A percentile compares a stretch with the other conserved stretches of the same genome.
Conservation (phyloP, 2,888 invertebrate genomes). For the Petrophora chlorosata region DNA sequence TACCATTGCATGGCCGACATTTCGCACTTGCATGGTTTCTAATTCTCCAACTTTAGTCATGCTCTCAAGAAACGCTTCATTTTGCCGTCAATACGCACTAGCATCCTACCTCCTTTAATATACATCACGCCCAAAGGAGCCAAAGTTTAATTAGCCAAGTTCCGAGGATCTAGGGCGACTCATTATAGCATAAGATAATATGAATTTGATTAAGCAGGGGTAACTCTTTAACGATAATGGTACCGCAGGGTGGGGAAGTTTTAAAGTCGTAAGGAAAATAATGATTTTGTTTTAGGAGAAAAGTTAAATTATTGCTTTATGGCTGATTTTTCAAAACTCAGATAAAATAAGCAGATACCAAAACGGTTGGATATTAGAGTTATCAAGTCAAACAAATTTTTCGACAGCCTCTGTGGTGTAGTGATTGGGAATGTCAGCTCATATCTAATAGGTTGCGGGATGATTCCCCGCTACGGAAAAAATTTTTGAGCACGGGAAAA, state of each 20-base stretch:
- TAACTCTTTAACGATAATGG: conserved; percentile 23
- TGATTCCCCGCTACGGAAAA: no score
- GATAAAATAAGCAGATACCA: no score
- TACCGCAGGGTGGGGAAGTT: conserved; percentile 14
- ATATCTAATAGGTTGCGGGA: no score
- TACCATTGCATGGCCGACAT: no score
- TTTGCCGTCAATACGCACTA: conserved; percentile 7
- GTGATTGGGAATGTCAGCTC: no score
- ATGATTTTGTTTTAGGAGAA: conserved; percentile 5
- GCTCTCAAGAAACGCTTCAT: neutral
- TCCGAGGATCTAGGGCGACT: conserved; percentile 35
- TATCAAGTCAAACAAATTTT: no score
- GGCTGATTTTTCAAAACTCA: no score
- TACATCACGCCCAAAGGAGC: conserved; percentile 38
- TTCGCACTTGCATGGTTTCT: neutral
- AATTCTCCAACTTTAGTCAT: neutral
- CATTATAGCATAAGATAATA: conserved; percentile 32
- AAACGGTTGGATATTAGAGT: no score
- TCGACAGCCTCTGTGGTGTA: no score
- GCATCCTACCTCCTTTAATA: conserved; percentile 9
- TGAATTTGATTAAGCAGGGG: conserved; percentile 28
- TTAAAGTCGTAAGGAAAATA: conserved; percentile 8
- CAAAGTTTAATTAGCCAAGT: conserved; percentile 60
- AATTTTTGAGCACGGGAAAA: no score
- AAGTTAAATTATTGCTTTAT: neutral